Conservation (phyloP, 2,888 invertebrate species). For the Papilio demoleus region DNA sequence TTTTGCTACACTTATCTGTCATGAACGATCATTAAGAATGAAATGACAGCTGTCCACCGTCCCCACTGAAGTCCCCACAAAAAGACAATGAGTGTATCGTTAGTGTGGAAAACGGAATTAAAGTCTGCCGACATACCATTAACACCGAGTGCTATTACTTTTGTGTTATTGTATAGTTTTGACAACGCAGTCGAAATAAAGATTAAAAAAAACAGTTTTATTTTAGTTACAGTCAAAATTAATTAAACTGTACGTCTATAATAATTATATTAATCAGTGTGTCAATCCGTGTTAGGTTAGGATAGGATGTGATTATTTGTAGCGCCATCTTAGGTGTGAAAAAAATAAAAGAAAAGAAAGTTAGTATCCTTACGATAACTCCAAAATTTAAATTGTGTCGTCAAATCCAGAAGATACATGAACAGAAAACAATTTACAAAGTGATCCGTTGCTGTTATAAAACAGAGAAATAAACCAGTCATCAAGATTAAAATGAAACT, state of each 20-base stretch:
- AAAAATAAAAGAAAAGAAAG: background rate
- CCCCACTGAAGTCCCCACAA: conserved; percentile 25
- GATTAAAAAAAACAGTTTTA: conserved; percentile 1
- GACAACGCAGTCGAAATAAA: background rate
- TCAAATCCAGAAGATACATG: background rate
- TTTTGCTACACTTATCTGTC: conserved; percentile 15
- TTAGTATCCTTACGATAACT: background rate
- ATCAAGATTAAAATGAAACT: conserved; percentile 41
- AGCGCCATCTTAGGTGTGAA: background rate
- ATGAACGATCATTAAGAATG: conserved; percentile 27
- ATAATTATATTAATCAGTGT: conserved; percentile 1
- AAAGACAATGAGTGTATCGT: conserved; percentile 47
- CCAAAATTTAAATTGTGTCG: background rate
- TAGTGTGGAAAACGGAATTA: conserved; percentile 48
- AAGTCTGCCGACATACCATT: conserved; percentile 47
- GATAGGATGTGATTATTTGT: too few relatives aligned
- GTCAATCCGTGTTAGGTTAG: background rate
- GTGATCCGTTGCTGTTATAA: conserved; percentile 30
- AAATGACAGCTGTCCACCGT: conserved; percentile 37
- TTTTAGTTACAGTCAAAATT: background rate
- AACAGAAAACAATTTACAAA: conserved; percentile 25
- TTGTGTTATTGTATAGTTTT: conserved; percentile 23
- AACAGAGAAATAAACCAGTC: conserved; percentile 37
- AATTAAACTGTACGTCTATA: background rate
- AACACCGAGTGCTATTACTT: conserved; percentile 42